phyloP scores from a whole-genome alignment of 2,113 vertebrate genomes.

The Candoia aspera region DNA sequence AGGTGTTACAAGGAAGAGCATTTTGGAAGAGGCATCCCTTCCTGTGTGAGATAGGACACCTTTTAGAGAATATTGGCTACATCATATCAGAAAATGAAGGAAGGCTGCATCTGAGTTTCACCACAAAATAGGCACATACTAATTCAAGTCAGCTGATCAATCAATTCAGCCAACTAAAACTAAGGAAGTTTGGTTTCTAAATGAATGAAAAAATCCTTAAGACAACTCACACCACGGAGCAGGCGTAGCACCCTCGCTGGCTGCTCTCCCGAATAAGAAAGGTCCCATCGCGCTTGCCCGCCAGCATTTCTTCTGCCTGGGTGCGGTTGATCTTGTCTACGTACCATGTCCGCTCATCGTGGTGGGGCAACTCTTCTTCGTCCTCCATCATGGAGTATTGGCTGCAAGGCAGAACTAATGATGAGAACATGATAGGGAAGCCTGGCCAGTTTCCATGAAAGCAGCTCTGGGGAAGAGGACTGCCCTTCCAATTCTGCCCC shows the following conservation, averaged over 20 bases:
- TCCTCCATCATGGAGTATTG: slow-evolving; percentile 81
- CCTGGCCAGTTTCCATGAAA: fast-evolving
- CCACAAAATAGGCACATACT: background rate
- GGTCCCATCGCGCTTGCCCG: slow-evolving; percentile 75
- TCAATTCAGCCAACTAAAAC: background rate
- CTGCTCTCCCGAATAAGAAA: slow-evolving; percentile 85
- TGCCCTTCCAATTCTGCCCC: background rate
- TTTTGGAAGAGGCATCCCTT: background rate
- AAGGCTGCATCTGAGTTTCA: background rate
- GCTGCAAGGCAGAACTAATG: slow-evolving; percentile 37
- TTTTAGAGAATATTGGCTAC: background rate
- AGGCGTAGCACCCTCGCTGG: slow-evolving; percentile 82
- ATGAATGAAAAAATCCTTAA: background rate
- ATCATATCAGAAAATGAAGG: background rate
- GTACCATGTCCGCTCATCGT: slow-evolving; percentile 81
- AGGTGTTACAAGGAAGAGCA: background rate
- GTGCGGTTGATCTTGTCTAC: slow-evolving; percentile 83
- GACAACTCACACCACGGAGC: slow-evolving; percentile 81
- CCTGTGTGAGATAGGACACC: background rate
- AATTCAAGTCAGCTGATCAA: background rate
- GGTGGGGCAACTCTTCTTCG: slow-evolving; percentile 80
- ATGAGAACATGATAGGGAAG: background rate
- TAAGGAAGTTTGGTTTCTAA: background rate
- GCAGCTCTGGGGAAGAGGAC: fast-evolving
- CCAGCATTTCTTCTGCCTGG: slow-evolving; percentile 81